Evolutionary conservation across 2,113 vertebrate genomes (phyloP).

Genomic region (Callaeas wilsoni): DNA sequence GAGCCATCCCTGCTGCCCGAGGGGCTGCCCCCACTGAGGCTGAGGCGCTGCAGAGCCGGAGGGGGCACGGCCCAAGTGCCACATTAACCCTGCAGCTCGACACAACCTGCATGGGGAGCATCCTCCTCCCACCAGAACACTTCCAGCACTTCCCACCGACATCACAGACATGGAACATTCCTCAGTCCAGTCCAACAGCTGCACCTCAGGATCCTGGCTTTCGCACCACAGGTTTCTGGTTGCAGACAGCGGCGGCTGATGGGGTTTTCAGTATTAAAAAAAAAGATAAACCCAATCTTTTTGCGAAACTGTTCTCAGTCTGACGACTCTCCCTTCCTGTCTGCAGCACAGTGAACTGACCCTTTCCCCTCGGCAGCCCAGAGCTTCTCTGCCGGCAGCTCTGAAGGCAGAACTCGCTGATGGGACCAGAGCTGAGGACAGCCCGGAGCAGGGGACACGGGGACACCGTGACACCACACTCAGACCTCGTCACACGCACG

Average conservation of each 20-base stretch:
- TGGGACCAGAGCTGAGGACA: background rate
- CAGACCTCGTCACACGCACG: accelerated
- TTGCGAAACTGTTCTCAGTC: background rate
- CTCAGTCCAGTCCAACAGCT: background rate
- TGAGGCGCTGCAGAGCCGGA: background rate
- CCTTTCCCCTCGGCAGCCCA: background rate
- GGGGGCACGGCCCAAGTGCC: accelerated
- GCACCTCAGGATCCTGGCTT: background rate
- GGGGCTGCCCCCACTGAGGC: background rate
- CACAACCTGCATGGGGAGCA: background rate
- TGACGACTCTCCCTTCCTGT: background rate
- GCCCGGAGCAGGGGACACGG: background rate
- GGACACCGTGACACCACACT: accelerated
- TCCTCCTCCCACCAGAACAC: accelerated
- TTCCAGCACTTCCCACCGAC: background rate
- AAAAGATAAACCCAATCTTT: background rate
- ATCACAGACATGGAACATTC: accelerated
- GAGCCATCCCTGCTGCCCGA: background rate
- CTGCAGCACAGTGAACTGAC: background rate
- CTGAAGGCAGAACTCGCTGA: accelerated
- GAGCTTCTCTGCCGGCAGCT: background rate
- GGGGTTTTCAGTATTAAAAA: background rate
- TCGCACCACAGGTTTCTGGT: background rate
- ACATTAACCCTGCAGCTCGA: background rate
- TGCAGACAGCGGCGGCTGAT: background rate